A percentile compares a stretch with the other conserved stretches of the same genome.
Conservation (phyloP, 2,888 invertebrate species). For the Eristalinus aeneus region DNA sequence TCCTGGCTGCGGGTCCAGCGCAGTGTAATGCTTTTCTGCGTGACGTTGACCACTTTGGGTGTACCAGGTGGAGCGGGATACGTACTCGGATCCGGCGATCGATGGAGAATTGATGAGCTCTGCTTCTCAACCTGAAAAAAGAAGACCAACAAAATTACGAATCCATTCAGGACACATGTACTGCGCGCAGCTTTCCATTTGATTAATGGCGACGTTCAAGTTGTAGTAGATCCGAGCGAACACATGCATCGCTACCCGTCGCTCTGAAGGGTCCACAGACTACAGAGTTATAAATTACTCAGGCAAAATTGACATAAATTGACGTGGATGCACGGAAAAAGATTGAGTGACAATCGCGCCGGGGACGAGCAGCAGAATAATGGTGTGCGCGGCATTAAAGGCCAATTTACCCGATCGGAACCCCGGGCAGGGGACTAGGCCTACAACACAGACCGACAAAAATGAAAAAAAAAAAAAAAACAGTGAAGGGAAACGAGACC, state of each 20-base stretch:
- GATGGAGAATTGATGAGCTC: conserved; percentile 83
- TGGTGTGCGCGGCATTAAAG: conserved; percentile 62
- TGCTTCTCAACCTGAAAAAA: conserved; percentile 79
- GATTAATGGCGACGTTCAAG: conserved; percentile 60
- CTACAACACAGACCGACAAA: not conserved
- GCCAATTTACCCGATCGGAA: conserved; percentile 67
- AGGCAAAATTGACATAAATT: conserved; percentile 69
- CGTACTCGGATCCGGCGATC: conserved; percentile 86
- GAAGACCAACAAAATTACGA: not conserved
- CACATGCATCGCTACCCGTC: conserved; percentile 18
- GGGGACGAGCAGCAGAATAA: conserved; percentile 31
- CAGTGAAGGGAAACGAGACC: conserved; percentile 9
- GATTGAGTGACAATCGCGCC: conserved; percentile 67
- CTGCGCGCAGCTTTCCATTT: conserved; percentile 14
- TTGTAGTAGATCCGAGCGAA: conserved; percentile 22
- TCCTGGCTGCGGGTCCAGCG: conserved; percentile 85
- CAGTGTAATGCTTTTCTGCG: conserved; percentile 84
- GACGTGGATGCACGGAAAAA: conserved; percentile 62
- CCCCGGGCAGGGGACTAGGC: not conserved
- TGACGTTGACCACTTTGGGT: conserved; percentile 85
- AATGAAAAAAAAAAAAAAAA: conserved; percentile 9
- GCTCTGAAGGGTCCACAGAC: conserved; percentile 51
- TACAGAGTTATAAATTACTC: conserved; percentile 67
- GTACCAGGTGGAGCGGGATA: conserved; percentile 89
- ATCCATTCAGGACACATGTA: conserved; percentile 15